These are phyloP conservation scores for Hypomesus transpacificus DNA, from an alignment of 2,113 vertebrate genomes.

Conservation along the genomic window DNA sequence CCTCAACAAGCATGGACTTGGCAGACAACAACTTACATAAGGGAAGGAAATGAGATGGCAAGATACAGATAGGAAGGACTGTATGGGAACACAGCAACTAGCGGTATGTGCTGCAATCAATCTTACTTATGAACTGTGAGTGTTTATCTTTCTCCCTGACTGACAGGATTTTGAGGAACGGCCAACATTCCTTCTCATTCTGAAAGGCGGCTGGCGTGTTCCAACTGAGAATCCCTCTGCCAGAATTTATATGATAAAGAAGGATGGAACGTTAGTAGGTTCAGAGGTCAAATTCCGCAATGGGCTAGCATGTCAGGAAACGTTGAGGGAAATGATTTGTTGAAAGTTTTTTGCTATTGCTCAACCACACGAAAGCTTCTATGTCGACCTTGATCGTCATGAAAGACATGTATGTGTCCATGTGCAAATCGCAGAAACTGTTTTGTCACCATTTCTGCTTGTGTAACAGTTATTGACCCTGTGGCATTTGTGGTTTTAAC, in stretches of 20 bases:
- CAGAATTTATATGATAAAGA: constrained; percentile 51
- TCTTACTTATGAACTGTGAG: constrained; percentile 64
- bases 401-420: constrained; percentile 39
- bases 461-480: constrained; percentile 36
- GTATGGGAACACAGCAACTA: constrained; percentile 61
- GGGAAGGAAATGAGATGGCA: constrained; percentile 51
- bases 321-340: constrained; percentile 34
- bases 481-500: constrained; percentile 43
- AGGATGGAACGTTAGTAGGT: constrained; percentile 39
- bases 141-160: constrained; percentile 55
- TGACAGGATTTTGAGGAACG: constrained; percentile 56
- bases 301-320: constrained; percentile 20
- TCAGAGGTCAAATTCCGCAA: constrained; percentile 55
- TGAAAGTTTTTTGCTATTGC: constrained; percentile 9
- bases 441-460: constrained; percentile 30
- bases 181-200: constrained; percentile 69
- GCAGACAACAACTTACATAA: constrained; percentile 16
- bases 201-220: constrained; percentile 66
- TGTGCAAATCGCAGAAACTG: constrained; percentile 23
- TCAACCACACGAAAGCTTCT: constrained; percentile 31
- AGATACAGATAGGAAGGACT: constrained; percentile 45
- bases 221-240: constrained; percentile 49
- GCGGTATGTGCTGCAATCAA: constrained; percentile 59
- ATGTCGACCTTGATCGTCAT: constrained; percentile 9
- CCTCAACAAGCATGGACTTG: constrained; percentile 47